These are phyloP conservation scores for Pangasius sanitwongsei DNA, from an alignment of 2,797 vertebrate genomes.

Conservation along the genomic window DNA sequence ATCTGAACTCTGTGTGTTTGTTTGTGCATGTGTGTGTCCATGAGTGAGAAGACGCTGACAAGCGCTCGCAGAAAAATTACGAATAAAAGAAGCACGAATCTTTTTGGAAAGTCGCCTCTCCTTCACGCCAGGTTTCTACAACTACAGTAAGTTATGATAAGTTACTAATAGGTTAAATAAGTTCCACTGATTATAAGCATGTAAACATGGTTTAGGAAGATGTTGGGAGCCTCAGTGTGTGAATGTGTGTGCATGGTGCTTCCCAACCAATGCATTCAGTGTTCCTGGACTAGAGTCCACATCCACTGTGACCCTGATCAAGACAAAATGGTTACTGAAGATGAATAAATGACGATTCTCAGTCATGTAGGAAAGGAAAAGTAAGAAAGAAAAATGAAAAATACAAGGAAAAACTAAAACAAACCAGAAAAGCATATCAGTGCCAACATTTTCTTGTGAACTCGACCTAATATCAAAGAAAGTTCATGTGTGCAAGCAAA, in stretches of 20 bases:
- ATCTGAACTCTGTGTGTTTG: background rate
- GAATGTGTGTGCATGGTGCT: background rate
- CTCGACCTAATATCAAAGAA: slow-evolving; percentile 12
- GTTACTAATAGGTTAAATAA: background rate
- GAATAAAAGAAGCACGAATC: background rate
- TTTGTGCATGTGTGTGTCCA: background rate
- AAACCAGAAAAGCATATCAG: slow-evolving; percentile 1
- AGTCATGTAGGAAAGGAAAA: background rate
- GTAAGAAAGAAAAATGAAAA: too few species aligned
- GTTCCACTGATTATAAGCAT: background rate
- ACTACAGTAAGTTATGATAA: background rate
- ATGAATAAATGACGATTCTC: background rate
- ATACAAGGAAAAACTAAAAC: background rate
- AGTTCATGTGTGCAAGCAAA: slow-evolving; percentile 23
- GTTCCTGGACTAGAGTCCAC: background rate
- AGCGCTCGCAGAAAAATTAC: background rate
- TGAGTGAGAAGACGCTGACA: background rate
- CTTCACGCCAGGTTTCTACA: background rate
- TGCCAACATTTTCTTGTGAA: background rate
- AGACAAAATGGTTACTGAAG: background rate
- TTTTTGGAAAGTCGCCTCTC: background rate
- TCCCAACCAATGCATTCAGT: background rate
- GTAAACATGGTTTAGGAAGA: background rate
- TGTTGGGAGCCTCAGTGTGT: background rate
- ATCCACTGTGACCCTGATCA: background rate